Conservation (phyloP, 92 coral and sea anemone species). For the Bergia puertoricense region DNA sequence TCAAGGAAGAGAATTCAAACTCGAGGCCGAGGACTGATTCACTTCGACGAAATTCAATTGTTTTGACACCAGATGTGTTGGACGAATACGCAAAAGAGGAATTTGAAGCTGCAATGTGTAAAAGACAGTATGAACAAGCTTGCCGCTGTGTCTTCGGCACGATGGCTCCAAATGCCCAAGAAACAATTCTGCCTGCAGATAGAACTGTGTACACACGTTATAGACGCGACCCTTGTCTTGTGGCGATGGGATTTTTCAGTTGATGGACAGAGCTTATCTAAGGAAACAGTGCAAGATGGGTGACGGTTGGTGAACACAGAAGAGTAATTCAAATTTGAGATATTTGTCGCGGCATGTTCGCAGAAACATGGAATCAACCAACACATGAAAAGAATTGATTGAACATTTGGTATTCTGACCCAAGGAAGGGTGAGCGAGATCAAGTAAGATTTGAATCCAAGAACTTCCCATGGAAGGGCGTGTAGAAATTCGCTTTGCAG, state of each 20-base stretch:
- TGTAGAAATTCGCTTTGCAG: no score
- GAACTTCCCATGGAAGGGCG: not conserved
- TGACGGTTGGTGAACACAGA: not conserved
- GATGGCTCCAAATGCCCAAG: conserved; percentile 44
- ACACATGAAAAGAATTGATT: conserved; percentile 7
- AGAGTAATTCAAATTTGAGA: not conserved
- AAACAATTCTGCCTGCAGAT: conserved; percentile 59
- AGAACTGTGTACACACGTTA: conserved; percentile 60
- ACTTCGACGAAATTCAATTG: conserved; percentile 72
- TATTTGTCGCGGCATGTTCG: not conserved
- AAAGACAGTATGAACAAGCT: conserved; percentile 79
- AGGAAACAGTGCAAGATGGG: not conserved
- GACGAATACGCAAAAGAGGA: conserved; percentile 78
- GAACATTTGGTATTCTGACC: not conserved
- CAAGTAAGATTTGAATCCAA: not conserved
- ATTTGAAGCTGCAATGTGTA: conserved; percentile 72
- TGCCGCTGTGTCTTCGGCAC: conserved; percentile 78
- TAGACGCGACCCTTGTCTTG: conserved; percentile 71
- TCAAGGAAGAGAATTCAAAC: conserved; percentile 34
- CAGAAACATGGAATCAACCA: conserved; percentile 9
- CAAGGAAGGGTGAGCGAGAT: not conserved
- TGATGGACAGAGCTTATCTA: not conserved
- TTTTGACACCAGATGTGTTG: conserved; percentile 80
- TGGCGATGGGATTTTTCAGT: conserved; percentile 68
- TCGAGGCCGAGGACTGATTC: conserved; percentile 49